A percentile compares a stretch with the other conserved stretches of the same genome.
These are phyloP conservation scores for Drosophila pegasa DNA, from an alignment of 2,888 invertebrate species.

Conservation along the genomic window DNA sequence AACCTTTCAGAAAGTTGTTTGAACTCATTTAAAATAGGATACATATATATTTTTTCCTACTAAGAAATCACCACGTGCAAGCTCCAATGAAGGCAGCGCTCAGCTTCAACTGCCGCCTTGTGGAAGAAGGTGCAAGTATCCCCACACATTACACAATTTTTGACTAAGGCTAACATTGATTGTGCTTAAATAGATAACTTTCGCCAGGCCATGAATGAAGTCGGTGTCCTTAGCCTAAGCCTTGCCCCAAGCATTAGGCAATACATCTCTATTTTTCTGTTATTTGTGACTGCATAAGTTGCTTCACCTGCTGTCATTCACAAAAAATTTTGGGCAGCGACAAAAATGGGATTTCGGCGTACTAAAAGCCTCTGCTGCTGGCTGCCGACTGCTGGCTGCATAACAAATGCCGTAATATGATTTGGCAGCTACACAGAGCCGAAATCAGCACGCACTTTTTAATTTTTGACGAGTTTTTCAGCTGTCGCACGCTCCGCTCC, in stretches of 20 bases:
- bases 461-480: slow-evolving; percentile 40
- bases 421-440: slow-evolving; percentile 58
- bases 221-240: too few relatives aligned
- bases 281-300: slow-evolving; percentile 10
- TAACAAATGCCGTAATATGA: slow-evolving; percentile 75
- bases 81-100: too few relatives aligned
- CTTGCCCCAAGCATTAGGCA: not conserved
- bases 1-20: too few relatives aligned
- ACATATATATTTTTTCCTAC: too few relatives aligned
- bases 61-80: too few relatives aligned
- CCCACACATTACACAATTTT: too few relatives aligned
- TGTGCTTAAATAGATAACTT: too few relatives aligned
- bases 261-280: not conserved
- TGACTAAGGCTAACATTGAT: too few relatives aligned
- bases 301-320: slow-evolving; percentile 2
- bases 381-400: slow-evolving; percentile 50
- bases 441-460: slow-evolving; percentile 59
- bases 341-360: slow-evolving; percentile 56
- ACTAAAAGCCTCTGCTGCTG: slow-evolving; percentile 3
- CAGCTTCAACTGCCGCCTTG: too few relatives aligned
- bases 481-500: slow-evolving; percentile 5
- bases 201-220: too few relatives aligned
- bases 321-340: slow-evolving; percentile 9
- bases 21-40: too few relatives aligned
- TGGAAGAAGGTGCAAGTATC: too few relatives aligned